Base-by-base conservation (phyloP, 1,140 invertebrate species). In the Neodiprion lecontei region DNA sequence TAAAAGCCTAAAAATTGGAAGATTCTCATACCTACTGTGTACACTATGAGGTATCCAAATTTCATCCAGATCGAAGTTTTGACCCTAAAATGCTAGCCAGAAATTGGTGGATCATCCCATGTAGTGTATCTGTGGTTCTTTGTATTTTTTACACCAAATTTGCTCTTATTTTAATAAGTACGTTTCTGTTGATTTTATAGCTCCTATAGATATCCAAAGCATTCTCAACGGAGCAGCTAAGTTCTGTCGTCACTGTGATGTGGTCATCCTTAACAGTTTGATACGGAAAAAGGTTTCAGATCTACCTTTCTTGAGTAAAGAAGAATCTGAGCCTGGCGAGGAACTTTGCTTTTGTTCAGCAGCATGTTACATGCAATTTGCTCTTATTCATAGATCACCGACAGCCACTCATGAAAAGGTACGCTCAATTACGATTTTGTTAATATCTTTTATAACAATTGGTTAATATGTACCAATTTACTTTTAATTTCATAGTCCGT, bases 241-340 rank as follows among this genome's bases (percentile, higher is more conserved):
- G 83, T 97, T 97, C 86, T 98, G 97, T 87, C 91, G 94, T 48
- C 95, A 97, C 82, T 98, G 96, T 88, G 96, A 97, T 84, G 94
- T 96, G 69, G 94, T 96, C 12, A 95, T 98, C 78, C 88, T 96
- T 70, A 95, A 94, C 86, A 94, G 93, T 77, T 89, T 94, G 40
- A 94, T 97, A 40, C 88, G 92, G 75, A 96, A 96, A 79, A 96
- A 94, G 88, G 92, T 93, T 8, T 92, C 93, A 1, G 95, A 97
- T 82, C 91, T 97, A 77, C 93, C 94, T 48, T 91, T 94, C 73
- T 85, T 95, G 28, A 91, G 91, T 72, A 90, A 91, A 72, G 91
- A 92, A 78, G 92, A 93, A 81, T 88, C 90, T 5, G 92, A 92
- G 79, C 91, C 91, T 48, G 91, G 90, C 68, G 93, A 94, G 82